Percentiles rank a stretch among this genome's conserved stretches.
phyloP scores from a whole-genome alignment of 2,888 invertebrate species.

The Pomacea canaliculata region DNA sequence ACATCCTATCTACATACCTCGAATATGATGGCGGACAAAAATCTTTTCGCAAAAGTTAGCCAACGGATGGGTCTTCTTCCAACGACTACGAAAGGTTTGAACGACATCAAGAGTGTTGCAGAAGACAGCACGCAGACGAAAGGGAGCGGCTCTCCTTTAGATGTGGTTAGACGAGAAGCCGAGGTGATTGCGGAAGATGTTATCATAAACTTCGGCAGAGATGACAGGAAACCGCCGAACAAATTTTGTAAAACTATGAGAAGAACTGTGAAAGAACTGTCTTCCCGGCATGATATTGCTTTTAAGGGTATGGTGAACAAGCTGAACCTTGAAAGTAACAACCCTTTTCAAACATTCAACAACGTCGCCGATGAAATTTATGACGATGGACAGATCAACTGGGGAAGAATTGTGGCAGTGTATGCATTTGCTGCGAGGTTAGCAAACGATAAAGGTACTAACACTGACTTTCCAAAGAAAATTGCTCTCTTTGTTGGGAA shows the following conservation, averaged over 20 bases:
- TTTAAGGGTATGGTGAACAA: conserved; percentile 65
- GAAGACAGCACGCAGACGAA: conserved; percentile 53
- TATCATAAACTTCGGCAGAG: conserved; percentile 46
- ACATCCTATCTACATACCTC: conserved; percentile 9
- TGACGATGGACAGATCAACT: conserved; percentile 65
- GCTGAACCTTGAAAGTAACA: conserved; percentile 52
- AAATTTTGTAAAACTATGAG: conserved; percentile 65
- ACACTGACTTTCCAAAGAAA: conserved; percentile 36
- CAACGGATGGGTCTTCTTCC: conserved; percentile 56
- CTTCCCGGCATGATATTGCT: conserved; percentile 61
- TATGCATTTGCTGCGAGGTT: conserved; percentile 64
- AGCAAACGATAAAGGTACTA: conserved; percentile 44
- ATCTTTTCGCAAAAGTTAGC: conserved; percentile 57
- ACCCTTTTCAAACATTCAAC: conserved; percentile 58
- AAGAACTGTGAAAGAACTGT: conserved; percentile 62
- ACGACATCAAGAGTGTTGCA: conserved; percentile 44
- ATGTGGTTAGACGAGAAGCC: conserved; percentile 55
- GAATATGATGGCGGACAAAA: conserved; percentile 32
- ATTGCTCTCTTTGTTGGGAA: conserved; percentile 63
- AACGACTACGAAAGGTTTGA: conserved; percentile 47
- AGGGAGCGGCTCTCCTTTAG: conserved; percentile 48
- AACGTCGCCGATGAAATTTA: conserved; percentile 66
- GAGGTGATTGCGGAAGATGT: conserved; percentile 58
- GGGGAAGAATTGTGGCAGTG: conserved; percentile 67
- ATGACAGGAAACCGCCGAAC: conserved; percentile 51